Percentiles rank a stretch among this genome's conserved stretches.
phyloP scores from a whole-genome alignment of 1,140 invertebrate species.

The Eupeodes corollae region DNA sequence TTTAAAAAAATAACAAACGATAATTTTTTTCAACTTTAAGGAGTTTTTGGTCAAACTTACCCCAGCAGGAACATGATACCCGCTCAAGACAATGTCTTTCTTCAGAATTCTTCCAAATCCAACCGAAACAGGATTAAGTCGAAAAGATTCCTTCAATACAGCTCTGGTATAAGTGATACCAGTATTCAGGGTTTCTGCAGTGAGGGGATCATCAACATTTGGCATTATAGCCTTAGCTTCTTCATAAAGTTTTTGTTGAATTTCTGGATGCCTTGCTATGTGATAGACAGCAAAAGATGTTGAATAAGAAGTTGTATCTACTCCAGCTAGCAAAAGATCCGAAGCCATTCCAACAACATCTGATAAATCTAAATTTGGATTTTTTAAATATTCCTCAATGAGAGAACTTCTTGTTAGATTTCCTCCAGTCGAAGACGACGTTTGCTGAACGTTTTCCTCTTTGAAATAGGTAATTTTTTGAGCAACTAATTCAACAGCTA shows the following conservation, averaged over 20 bases:
- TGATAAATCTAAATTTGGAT: slow-evolving; percentile 55
- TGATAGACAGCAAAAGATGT: slow-evolving; percentile 72
- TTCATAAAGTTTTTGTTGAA: slow-evolving; percentile 59
- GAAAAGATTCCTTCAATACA: slow-evolving; percentile 71
- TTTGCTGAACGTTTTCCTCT: slow-evolving; percentile 15
- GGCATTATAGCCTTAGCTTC: slow-evolving; percentile 52
- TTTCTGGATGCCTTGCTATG: slow-evolving; percentile 55
- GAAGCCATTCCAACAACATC: slow-evolving; percentile 71
- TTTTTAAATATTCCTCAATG: slow-evolving; percentile 53
- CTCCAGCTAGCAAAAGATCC: slow-evolving; percentile 72
- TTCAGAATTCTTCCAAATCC: slow-evolving; percentile 68
- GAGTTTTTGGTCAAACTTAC: slow-evolving; percentile 44
- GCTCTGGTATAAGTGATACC: slow-evolving; percentile 63
- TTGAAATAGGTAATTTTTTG: slow-evolving; percentile 44
- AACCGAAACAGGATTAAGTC: slow-evolving; percentile 72
- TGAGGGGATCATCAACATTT: slow-evolving; percentile 41
- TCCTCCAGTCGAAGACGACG: background rate
- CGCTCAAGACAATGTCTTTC: slow-evolving; percentile 63
- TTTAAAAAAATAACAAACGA: slow-evolving; percentile 38
- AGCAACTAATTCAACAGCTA: slow-evolving; percentile 55
- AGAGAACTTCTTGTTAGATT: slow-evolving; percentile 37
- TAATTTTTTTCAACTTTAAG: background rate
- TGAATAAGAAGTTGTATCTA: slow-evolving; percentile 77
- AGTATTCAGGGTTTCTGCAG: slow-evolving; percentile 43
- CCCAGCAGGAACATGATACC: slow-evolving; percentile 72